Conservation (phyloP, 1,140 invertebrate species). For the Sminthurinus signatus region DNA sequence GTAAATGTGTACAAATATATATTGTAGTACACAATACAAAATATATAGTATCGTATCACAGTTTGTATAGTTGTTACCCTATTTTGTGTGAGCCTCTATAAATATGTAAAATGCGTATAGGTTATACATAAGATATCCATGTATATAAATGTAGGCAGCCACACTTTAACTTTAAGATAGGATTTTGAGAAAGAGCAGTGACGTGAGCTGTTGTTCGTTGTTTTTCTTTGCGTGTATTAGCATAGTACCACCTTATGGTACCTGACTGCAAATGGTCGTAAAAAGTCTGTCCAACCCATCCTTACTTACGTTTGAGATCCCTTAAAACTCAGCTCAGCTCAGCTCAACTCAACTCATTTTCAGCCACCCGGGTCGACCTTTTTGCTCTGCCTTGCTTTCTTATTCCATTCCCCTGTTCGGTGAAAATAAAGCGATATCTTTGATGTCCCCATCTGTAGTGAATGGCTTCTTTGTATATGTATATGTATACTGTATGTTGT, state of each 20-base stretch:
- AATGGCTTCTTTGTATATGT: slow-evolving; percentile 23
- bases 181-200: too few species aligned
- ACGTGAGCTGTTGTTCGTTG: slow-evolving; percentile 2
- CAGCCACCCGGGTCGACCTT: slow-evolving; percentile 33
- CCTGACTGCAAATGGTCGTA: slow-evolving; percentile 26
- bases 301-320: slow-evolving; percentile 26
- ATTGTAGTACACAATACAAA: too few species aligned
- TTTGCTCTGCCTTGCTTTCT: slow-evolving; percentile 9
- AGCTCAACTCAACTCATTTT: too few species aligned
- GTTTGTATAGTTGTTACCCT: too few species aligned
- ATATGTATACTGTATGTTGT: background rate
- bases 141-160: too few species aligned
- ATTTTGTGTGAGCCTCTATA: too few species aligned
- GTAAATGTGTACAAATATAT: too few species aligned
- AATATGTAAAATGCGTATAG: too few species aligned
- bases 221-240: slow-evolving; percentile 11
- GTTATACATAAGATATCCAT: too few species aligned
- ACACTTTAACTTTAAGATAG: too few species aligned
- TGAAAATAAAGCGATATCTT: slow-evolving; percentile 25
- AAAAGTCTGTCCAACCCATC: slow-evolving; percentile 25
- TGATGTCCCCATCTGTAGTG: slow-evolving; percentile 17
- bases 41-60: too few species aligned
- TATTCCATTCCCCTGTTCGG: background rate
- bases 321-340: too few species aligned
- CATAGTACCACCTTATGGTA: slow-evolving; percentile 26